A percentile compares a stretch with the other conserved stretches of the same genome.
Evolutionary conservation across 2,888 invertebrate genomes (phyloP).

Genomic region (Petrophora chlorosata): DNA sequence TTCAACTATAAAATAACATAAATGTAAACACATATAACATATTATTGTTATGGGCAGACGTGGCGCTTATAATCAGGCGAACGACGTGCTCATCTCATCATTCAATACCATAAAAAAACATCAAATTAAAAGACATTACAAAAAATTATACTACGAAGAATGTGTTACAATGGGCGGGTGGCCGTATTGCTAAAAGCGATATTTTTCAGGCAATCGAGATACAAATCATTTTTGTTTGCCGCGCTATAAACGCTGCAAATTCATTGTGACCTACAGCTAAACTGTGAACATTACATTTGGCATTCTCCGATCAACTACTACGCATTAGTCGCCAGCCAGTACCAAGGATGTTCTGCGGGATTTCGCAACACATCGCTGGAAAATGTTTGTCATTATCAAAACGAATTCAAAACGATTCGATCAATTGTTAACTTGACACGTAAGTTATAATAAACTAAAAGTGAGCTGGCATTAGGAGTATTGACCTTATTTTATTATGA

Average conservation of each 20-base stretch:
- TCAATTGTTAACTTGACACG: conserved; percentile 19
- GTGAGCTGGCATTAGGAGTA: not conserved
- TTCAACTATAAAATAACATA: too few species aligned
- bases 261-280: conserved; percentile 3
- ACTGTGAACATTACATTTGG: conserved; percentile 25
- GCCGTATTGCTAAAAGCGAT: too few species aligned
- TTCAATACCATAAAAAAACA: too few species aligned
- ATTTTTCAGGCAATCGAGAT: too few species aligned
- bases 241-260: conserved; percentile 14
- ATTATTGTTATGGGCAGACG: too few species aligned
- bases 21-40: too few species aligned
- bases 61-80: too few species aligned
- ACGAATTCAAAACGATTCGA: conserved; percentile 12
- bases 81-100: too few species aligned
- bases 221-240: too few species aligned
- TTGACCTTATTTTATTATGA: conserved; percentile 12
- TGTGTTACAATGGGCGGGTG: too few species aligned
- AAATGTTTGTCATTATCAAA: conserved; percentile 21
- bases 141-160: too few species aligned
- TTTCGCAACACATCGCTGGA: conserved; percentile 9
- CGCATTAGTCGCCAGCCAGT: conserved; percentile 13
- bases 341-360: conserved; percentile 10
- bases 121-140: too few species aligned
- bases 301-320: conserved; percentile 21
- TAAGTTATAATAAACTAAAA: conserved; percentile 5